phyloP scores from a whole-genome alignment of 2,888 invertebrate genomes.

The Drosophila flavopinicola region DNA sequence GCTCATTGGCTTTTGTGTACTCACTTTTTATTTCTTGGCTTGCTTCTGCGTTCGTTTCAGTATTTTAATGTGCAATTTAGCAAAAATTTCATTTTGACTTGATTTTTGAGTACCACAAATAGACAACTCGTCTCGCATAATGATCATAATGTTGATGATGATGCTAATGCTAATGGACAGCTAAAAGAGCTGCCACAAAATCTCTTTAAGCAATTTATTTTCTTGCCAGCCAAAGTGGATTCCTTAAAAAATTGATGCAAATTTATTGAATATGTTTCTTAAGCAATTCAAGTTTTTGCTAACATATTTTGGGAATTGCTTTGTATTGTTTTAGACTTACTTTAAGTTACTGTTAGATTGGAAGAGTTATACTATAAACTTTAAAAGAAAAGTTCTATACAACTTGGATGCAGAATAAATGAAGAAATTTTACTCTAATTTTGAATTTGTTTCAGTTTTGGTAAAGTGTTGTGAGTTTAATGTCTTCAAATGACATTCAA shows the following conservation, averaged over 20 bases:
- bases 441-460: too few species aligned
- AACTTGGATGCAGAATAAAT: too few species aligned
- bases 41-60: conserved; percentile 4
- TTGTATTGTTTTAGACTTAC: too few species aligned
- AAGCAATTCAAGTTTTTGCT: not conserved
- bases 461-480: too few species aligned
- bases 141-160: conserved; percentile 11
- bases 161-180: conserved; percentile 17
- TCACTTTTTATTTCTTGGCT: conserved; percentile 15
- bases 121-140: conserved; percentile 10
- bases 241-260: conserved; percentile 1
- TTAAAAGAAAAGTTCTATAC: too few species aligned
- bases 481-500: too few species aligned
- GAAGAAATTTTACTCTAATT: too few species aligned
- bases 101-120: conserved; percentile 42
- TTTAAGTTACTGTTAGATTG: too few species aligned
- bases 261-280: conserved; percentile 14
- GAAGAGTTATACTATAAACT: too few species aligned
- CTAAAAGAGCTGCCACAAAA: not conserved
- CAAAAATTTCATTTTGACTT: conserved; percentile 61
- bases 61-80: conserved; percentile 70
- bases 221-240: conserved; percentile 4
- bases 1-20: conserved; percentile 56
- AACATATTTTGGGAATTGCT: too few species aligned
- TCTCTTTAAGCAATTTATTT: not conserved